These are phyloP conservation scores for Holacanthus passer DNA, from an alignment of 2,113 vertebrate genomes.

Conservation along the genomic window DNA sequence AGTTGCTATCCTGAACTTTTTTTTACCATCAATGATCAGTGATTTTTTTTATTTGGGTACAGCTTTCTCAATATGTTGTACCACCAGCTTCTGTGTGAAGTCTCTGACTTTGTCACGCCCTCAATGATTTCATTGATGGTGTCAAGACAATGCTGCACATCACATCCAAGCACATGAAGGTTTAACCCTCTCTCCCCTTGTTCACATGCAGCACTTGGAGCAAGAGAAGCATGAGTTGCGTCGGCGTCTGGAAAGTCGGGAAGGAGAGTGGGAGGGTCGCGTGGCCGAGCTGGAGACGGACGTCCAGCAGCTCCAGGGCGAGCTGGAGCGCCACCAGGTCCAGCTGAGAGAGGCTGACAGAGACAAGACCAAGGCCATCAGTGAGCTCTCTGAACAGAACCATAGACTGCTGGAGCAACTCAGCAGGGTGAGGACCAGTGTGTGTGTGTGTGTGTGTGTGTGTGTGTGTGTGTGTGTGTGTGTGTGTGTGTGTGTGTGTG, in stretches of 20 bases:
- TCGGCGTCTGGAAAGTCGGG: constrained; percentile 92
- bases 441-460: background rate
- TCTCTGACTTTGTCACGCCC: background rate
- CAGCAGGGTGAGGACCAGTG: constrained; percentile 89
- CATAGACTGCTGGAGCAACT: constrained; percentile 97
- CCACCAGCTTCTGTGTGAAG: background rate
- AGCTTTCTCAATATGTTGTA: constrained; percentile 3
- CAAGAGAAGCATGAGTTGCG: constrained; percentile 97
- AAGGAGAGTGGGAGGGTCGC: constrained; percentile 97
- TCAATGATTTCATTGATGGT: background rate
- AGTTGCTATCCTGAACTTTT: background rate
- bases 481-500: background rate
- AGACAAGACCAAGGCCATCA: constrained; percentile 91
- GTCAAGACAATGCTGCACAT: background rate
- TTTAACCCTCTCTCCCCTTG: constrained; percentile 17
- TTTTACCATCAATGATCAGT: background rate
- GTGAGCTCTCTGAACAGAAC: constrained; percentile 97
- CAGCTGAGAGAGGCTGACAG: constrained; percentile 93
- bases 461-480: constrained; percentile 19
- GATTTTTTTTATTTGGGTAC: background rate
- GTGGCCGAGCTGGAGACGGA: constrained; percentile 97
- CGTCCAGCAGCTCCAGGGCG: constrained; percentile 93
- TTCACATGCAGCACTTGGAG: constrained; percentile 89
- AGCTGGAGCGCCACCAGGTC: constrained; percentile 94
- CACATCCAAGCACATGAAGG: background rate